Conservation (phyloP, 1,140 invertebrate genomes). For the Habropoda laboriosa region DNA sequence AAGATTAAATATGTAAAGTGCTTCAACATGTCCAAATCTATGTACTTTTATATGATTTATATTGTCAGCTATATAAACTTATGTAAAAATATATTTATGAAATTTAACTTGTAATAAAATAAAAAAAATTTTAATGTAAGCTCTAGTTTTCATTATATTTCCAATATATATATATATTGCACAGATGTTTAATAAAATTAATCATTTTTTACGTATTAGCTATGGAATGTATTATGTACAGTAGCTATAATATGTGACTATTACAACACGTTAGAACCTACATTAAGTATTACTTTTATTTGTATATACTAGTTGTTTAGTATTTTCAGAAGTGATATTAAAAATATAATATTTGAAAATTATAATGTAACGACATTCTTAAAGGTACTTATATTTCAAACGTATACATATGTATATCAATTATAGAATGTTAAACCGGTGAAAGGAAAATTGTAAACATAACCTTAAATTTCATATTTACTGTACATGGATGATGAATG, state of each 20-base stretch:
- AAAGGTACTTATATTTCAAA: too few species aligned
- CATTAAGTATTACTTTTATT: not conserved
- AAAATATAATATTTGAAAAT: not conserved
- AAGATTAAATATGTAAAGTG: not conserved
- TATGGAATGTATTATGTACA: too few species aligned
- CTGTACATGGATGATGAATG: not conserved
- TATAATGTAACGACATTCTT: not conserved
- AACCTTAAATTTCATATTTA: not conserved
- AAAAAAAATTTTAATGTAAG: constrained; percentile 1
- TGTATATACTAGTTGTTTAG: not conserved
- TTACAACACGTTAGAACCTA: not conserved
- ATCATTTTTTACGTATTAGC: not conserved
- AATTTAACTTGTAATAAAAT: constrained; percentile 25
- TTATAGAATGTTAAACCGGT: not conserved
- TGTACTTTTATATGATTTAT: constrained; percentile 24
- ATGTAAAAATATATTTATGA: not conserved
- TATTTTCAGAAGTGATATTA: not conserved
- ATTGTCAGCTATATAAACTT: not conserved
- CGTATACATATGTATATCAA: too few species aligned
- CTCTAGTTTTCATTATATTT: not conserved
- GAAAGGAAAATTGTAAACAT: not conserved
- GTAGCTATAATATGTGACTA: not conserved
- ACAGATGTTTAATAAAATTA: not conserved
- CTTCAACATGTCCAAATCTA: not conserved
- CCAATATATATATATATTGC: not conserved